These are phyloP conservation scores for Tyrannus savana DNA, from an alignment of 2,113 vertebrate genomes.

Conservation along the genomic window DNA sequence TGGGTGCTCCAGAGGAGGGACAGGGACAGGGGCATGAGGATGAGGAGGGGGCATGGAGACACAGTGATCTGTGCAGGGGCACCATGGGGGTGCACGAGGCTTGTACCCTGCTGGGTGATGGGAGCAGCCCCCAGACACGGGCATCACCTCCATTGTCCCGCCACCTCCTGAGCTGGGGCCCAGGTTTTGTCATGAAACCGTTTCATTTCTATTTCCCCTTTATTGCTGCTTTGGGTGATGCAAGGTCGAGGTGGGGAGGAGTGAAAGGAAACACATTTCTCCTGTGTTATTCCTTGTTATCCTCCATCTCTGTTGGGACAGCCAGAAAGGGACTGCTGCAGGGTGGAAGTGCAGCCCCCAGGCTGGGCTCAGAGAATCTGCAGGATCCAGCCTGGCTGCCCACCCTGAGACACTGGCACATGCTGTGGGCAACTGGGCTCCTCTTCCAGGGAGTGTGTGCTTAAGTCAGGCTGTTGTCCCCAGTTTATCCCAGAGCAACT, in stretches of 20 bases:
- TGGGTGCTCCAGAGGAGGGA: not conserved
- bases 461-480: not conserved
- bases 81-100: rapidly evolving
- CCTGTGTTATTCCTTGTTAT: not conserved
- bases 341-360: not conserved
- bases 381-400: not conserved
- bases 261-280: not conserved
- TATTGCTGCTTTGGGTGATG: not conserved
- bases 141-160: not conserved
- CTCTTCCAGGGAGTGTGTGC: not conserved
- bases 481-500: not conserved
- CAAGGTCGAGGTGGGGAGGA: not conserved
- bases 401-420: not conserved
- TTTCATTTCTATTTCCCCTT: not conserved
- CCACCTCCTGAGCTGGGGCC: not conserved
- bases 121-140: not conserved
- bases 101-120: not conserved
- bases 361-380: not conserved
- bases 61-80: not conserved
- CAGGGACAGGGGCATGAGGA: not conserved
- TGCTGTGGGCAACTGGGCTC: not conserved
- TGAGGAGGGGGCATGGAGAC: not conserved
- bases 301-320: not conserved
- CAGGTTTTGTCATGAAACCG: not conserved
- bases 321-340: rapidly evolving